phyloP scores from a whole-genome alignment of 2,888 invertebrate genomes.

The Ceratothoa steindachneri region DNA sequence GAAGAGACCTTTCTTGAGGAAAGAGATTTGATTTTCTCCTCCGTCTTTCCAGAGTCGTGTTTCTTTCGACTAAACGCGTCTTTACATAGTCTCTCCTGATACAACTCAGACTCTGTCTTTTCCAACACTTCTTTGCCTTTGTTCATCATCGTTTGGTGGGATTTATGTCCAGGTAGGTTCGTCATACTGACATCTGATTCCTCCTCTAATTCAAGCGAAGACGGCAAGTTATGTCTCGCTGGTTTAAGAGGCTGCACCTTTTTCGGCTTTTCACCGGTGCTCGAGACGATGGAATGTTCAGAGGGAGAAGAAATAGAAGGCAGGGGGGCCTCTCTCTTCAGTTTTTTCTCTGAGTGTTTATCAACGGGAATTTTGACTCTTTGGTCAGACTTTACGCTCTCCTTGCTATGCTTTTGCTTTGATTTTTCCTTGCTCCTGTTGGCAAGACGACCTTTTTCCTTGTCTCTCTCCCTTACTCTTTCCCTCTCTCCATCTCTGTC shows the following conservation, averaged over 20 bases:
- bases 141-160: neutral
- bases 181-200: neutral
- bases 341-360: constrained; percentile 49
- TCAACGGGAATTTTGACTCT: constrained; percentile 40
- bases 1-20: constrained; percentile 15
- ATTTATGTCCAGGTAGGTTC: neutral
- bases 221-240: neutral
- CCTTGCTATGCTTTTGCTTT: constrained; percentile 50
- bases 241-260: neutral
- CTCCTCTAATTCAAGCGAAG: neutral
- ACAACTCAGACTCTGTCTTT: neutral
- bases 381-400: constrained; percentile 49
- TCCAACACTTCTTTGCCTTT: neutral
- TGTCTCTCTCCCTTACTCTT: constrained; percentile 50
- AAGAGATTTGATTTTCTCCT: constrained; percentile 45
- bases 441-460: constrained; percentile 49
- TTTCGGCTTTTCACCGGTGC: neutral
- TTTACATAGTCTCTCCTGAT: neutral
- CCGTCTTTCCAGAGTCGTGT: constrained; percentile 49
- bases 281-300: neutral
- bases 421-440: constrained; percentile 49
- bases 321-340: constrained; percentile 18
- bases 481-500: constrained; percentile 18
- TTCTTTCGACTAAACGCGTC: constrained; percentile 46
- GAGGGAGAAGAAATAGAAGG: neutral